Evolutionary conservation across 2,797 vertebrate species (phyloP), one percentile per base, ranked within the genome.

Genomic region (Dendrocincla fuliginosa): DNA sequence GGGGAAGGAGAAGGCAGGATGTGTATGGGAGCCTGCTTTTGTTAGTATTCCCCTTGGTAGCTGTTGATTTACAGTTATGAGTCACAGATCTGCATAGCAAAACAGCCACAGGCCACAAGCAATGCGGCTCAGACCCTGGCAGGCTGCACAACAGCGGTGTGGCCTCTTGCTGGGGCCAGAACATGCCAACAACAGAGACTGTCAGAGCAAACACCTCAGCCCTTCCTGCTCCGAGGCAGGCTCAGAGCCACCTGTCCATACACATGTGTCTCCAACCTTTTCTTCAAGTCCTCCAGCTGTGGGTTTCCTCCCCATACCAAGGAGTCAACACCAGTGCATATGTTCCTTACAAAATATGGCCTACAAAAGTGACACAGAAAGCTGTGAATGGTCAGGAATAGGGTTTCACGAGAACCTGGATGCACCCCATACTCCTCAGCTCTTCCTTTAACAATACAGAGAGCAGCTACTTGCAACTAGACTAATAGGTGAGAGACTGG

Each of bases 151-250:
- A 44, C 56, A 52, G 18, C 0, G 3, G 28, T 32, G 25, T 2
- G 3, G 77, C 33, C 53, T 81, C 37, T 61, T 46, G 19, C 61
- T 76, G 79, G 44, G 42, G 46, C n/a, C 37, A 73, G 56, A 18
- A 9, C 0, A 1, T 0, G 3, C 22, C 0, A 1, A 27, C 28
- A 39, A 10, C 0, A 1, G 41, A n/a, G 33, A 53, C 55, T 57
- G 41, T 18, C 24, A 53, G 17, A 73, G 19, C 33, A 79, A n/a
- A 13, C 30, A 61, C 10, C 6, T 78, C 70, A 81, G 44, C 32
- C n/a, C 37, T 39, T n/a, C 42, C 37, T 70, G 28, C 68, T 60
- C 47, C 71, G 60, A 64, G 68, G 37, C 49, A 92, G 49, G 56
- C 28, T 75, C 57, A 61, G 55, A 60, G 39, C 0, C 0, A 67